Base-by-base conservation (phyloP, 2,888 invertebrate genomes). In the Amaurobius ferox region DNA sequence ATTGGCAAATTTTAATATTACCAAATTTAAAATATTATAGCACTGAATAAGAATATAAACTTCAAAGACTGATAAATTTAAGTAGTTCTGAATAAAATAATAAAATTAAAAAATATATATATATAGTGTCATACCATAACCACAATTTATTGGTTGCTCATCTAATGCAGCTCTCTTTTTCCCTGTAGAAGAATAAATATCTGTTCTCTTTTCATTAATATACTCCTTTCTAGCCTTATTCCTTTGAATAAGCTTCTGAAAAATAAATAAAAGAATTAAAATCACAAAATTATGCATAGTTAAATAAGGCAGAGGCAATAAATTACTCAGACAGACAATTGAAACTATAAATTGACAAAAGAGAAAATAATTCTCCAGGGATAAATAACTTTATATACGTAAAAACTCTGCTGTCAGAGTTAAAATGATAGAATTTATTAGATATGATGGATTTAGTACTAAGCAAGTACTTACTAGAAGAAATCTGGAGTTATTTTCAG, bases 181-280 rank as follows among this genome's bases (percentile, higher is more conserved):
- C 11, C 72, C 44, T 16, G 23, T 11, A 23, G 23, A n/a, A 23
- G 32, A 19, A n/a, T 68, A 28, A 26, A 29, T 48, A 62, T 66
- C 83, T 29, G 11, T 7, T 39, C 39, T 72, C 39, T 77, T 72
- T 0, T 28, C 19, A 39, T 26, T 55, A 1, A 85, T 16, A 39
- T 72, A 77, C 28, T 71, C 71, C 32, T 40, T 77, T 26, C 77
- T 72, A n/a, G 77, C 76, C 35, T 71, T 85, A n/a, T 30, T 70
- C 7, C 77, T 44, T 23, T 61, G 48, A 2, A 85, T 0, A 11
- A 85, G 48, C 23, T 29, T 72, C 83, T 85, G 29, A 16, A 73
- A 48, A 55, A 44, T 2, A 44, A 44, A 44, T 44, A 44, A 5
- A 44, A 16, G 16, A 44, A 9, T 44, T 16, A 13, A 44, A 16